Percentiles rank a stretch among this genome's conserved stretches.
phyloP scores from a whole-genome alignment of 2,888 invertebrate genomes.

The Chironomus riparius region DNA sequence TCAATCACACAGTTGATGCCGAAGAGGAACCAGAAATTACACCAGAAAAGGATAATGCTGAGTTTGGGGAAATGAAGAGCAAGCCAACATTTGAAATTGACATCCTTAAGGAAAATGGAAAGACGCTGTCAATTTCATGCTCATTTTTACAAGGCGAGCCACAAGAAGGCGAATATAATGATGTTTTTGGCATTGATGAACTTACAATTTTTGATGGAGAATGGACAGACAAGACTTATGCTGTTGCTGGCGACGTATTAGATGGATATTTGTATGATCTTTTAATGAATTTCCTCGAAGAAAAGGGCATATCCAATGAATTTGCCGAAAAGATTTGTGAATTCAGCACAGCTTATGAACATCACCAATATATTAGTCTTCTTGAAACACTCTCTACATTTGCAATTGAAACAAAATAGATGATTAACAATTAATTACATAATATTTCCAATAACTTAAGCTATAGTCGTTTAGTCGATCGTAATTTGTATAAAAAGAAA shows the following conservation, averaged over 20 bases:
- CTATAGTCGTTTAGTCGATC: not conserved
- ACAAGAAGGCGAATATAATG: constrained; percentile 67
- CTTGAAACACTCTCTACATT: constrained; percentile 81
- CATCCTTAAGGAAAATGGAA: constrained; percentile 60
- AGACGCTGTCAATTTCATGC: constrained; percentile 73
- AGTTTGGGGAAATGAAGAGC: constrained; percentile 76
- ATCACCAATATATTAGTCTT: constrained; percentile 79
- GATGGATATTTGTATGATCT: constrained; percentile 95
- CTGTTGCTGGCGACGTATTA: constrained; percentile 87
- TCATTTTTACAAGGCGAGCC: constrained; percentile 62
- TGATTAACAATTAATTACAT: not conserved
- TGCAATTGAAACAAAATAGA: constrained; percentile 47
- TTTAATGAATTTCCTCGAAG: constrained; percentile 89
- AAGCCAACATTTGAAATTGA: constrained; percentile 89
- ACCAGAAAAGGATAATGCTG: constrained; percentile 56
- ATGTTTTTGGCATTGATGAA: constrained; percentile 89
- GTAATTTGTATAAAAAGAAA: not conserved
- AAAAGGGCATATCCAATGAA: constrained; percentile 88
- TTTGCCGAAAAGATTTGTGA: constrained; percentile 83
- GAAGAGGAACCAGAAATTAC: constrained; percentile 63
- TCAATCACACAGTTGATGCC: constrained; percentile 90
- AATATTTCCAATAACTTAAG: not conserved
- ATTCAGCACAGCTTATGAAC: constrained; percentile 88
- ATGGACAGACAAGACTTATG: constrained; percentile 77
- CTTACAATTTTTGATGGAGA: constrained; percentile 81